Conservation (phyloP, 2,113 vertebrate species). For the Neogobius melanostomus region DNA sequence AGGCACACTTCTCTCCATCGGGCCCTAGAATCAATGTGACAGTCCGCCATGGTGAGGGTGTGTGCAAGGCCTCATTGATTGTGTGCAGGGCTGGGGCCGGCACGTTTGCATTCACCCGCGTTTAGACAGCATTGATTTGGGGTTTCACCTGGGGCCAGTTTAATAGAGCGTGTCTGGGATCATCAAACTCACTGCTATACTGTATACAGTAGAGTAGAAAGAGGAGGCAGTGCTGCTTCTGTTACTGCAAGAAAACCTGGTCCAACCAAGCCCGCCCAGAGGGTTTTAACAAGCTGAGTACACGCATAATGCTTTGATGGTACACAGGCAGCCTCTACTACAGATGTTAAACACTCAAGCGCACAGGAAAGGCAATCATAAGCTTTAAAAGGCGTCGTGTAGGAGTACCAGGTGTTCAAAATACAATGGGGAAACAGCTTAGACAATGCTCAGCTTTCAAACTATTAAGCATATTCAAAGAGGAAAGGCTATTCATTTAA, state of each 20-base stretch:
- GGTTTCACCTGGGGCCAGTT: slow-evolving; percentile 45
- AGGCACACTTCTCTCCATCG: slow-evolving; percentile 18
- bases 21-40: slow-evolving; percentile 20
- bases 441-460: neutral
- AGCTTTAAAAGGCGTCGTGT: neutral
- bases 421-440: neutral
- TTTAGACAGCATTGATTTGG: slow-evolving; percentile 47
- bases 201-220: slow-evolving; percentile 3
- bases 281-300: neutral
- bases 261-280: slow-evolving; percentile 13
- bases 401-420: neutral
- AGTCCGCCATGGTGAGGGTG: slow-evolving; percentile 11
- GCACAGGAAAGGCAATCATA: slow-evolving; percentile 25
- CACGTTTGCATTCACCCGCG: slow-evolving; percentile 36
- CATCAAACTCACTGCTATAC: slow-evolving; percentile 23
- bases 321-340: slow-evolving; percentile 12
- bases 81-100: slow-evolving; percentile 15
- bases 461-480: too few relatives aligned
- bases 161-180: slow-evolving; percentile 47
- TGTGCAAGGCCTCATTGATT: slow-evolving; percentile 35
- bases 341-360: slow-evolving; percentile 22
- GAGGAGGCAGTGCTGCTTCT: neutral
- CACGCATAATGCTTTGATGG: slow-evolving; percentile 18
- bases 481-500: too few relatives aligned
- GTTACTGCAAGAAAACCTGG: slow-evolving; percentile 7